Conservation (phyloP, 2,888 invertebrate species). For the Nephrotoma guestfalica region DNA sequence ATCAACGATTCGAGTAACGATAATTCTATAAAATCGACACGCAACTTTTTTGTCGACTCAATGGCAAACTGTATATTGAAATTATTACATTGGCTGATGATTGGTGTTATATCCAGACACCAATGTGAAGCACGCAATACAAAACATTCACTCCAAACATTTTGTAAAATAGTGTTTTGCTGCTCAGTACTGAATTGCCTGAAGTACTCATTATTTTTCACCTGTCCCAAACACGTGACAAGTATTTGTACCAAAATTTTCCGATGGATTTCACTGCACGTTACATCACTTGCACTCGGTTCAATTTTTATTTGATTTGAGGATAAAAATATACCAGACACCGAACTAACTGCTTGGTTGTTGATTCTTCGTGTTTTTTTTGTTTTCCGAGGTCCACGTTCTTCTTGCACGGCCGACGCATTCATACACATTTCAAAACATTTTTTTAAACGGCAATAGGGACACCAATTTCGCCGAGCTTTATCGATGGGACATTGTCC, state of each 20-base stretch:
- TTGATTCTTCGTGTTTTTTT: constrained; percentile 5
- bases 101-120: constrained; percentile 34
- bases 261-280: constrained; percentile 26
- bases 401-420: constrained; percentile 66
- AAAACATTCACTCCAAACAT: constrained; percentile 44
- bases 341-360: background rate
- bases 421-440: constrained; percentile 70
- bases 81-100: constrained; percentile 27
- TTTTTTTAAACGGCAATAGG: constrained; percentile 63
- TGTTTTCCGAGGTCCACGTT: constrained; percentile 56
- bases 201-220: constrained; percentile 40
- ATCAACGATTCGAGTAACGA: constrained; percentile 36
- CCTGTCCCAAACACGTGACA: constrained; percentile 39
- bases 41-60: constrained; percentile 28
- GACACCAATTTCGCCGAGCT: constrained; percentile 75
- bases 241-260: constrained; percentile 45
- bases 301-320: constrained; percentile 3
- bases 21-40: constrained; percentile 35
- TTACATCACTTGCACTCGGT: constrained; percentile 2
- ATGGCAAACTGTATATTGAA: constrained; percentile 26
- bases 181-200: constrained; percentile 33
- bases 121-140: constrained; percentile 41
- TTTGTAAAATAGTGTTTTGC: constrained; percentile 40
- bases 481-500: constrained; percentile 66
- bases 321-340: background rate